Conservation (phyloP, 2,888 invertebrate species). For the Epinotia ramella region DNA sequence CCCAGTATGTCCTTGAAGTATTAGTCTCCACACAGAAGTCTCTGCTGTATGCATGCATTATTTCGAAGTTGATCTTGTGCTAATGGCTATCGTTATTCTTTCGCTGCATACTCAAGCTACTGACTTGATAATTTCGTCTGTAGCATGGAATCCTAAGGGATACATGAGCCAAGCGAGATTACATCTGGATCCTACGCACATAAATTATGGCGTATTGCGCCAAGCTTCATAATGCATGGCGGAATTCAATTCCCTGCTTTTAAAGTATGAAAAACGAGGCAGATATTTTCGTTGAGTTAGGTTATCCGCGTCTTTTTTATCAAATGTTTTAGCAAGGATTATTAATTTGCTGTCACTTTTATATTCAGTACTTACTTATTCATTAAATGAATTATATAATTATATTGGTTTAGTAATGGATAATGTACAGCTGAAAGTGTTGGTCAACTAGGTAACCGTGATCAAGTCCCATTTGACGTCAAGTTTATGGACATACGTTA, state of each 20-base stretch:
- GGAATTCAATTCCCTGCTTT: constrained; percentile 36
- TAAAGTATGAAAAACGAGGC: constrained; percentile 36
- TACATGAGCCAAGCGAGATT: constrained; percentile 56
- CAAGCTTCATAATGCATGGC: constrained; percentile 38
- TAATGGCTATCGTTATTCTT: not conserved
- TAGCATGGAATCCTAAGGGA: constrained; percentile 31
- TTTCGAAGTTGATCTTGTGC: not conserved
- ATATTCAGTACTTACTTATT: not conserved
- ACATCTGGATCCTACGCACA: constrained; percentile 59
- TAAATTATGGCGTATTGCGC: constrained; percentile 51
- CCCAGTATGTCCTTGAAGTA: not conserved
- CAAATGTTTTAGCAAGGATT: not conserved
- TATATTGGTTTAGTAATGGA: no score
- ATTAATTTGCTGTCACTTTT: not conserved
- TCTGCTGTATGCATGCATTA: no score
- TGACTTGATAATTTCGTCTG: constrained; percentile 9
- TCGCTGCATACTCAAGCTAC: not conserved
- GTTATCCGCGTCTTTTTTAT: constrained; percentile 13
- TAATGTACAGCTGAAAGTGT: no score
- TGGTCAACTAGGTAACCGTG: no score
- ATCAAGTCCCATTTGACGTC: no score
- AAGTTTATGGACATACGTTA: no score
- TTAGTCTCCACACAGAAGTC: not conserved
- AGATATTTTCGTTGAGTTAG: constrained; percentile 7
- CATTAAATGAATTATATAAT: no score